These are phyloP conservation scores for Erythrolamprus reginae DNA, from an alignment of 2,113 vertebrate genomes.

Conservation along the genomic window DNA sequence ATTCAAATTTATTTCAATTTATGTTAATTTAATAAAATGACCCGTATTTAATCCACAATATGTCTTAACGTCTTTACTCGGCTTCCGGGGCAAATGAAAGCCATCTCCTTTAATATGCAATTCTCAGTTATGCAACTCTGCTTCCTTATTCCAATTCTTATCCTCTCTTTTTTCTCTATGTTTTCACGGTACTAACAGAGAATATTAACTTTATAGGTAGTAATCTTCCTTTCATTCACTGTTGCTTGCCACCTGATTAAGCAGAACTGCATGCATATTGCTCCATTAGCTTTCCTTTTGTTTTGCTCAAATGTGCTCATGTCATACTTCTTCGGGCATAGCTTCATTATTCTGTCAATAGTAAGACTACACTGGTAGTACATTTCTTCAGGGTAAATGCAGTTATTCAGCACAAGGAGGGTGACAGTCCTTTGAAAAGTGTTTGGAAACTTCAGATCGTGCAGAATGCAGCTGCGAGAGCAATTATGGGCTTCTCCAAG, in stretches of 20 bases:
- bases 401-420: constrained; percentile 12
- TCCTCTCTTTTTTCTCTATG: background rate
- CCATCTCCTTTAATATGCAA: background rate
- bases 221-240: constrained; percentile 26
- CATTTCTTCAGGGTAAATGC: constrained; percentile 18
- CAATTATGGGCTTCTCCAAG: too few relatives aligned
- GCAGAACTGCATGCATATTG: constrained; percentile 13
- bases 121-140: background rate
- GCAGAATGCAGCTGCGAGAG: too few relatives aligned
- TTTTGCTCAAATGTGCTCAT: constrained; percentile 25
- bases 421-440: constrained; percentile 15
- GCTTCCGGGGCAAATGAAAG: too few relatives aligned
- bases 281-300: constrained; percentile 28
- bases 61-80: too few relatives aligned
- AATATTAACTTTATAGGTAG: constrained; percentile 25
- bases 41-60: too few relatives aligned
- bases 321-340: background rate
- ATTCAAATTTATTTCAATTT: too few relatives aligned
- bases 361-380: background rate
- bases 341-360: background rate
- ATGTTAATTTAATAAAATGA: too few relatives aligned
- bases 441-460: too few relatives aligned
- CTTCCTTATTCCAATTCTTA: background rate
- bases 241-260: constrained; percentile 30
- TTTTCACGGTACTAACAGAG: background rate